Conservation (phyloP, 2,888 invertebrate genomes). For the Phytoseiulus persimilis region DNA sequence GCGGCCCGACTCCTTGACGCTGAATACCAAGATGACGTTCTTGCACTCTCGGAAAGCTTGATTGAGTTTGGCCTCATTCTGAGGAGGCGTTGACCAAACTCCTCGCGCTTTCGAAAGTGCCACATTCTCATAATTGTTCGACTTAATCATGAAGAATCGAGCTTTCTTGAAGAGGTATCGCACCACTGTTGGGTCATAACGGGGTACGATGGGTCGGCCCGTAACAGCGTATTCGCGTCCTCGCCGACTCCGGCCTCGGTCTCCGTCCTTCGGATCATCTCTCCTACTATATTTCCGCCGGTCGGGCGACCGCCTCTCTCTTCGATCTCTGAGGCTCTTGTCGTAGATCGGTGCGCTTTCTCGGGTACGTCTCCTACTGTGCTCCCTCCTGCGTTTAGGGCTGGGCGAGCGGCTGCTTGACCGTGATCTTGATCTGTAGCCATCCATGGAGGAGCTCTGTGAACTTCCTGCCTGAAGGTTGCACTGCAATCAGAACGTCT, state of each 20-base stretch:
- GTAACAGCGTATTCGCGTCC: background rate
- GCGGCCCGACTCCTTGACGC: slow-evolving; percentile 94
- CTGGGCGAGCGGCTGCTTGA: slow-evolving; percentile 23
- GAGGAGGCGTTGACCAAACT: slow-evolving; percentile 94
- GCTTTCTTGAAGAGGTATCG: slow-evolving; percentile 91
- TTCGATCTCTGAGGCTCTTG: background rate
- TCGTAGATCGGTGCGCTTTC: slow-evolving; percentile 8
- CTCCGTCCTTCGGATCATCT: slow-evolving; percentile 10
- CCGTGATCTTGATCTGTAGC: slow-evolving; percentile 19
- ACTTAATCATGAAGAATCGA: slow-evolving; percentile 89
- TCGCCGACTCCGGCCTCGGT: slow-evolving; percentile 15
- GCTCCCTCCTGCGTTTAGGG: slow-evolving; percentile 12
- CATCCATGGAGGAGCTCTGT: slow-evolving; percentile 27
- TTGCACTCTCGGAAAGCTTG: slow-evolving; percentile 83
- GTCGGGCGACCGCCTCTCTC: slow-evolving; percentile 29
- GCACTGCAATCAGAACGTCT: background rate
- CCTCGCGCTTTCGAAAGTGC: slow-evolving; percentile 79
- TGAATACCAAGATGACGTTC: slow-evolving; percentile 89
- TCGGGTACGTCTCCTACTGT: background rate
- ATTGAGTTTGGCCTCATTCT: slow-evolving; percentile 90
- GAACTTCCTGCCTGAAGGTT: slow-evolving; percentile 33
- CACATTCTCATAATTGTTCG: slow-evolving; percentile 94
- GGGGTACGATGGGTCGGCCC: background rate
- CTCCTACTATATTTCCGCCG: slow-evolving; percentile 7
- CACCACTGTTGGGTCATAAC: slow-evolving; percentile 50